Percentiles rank a stretch among this genome's conserved stretches.
phyloP scores from a whole-genome alignment of 2,888 invertebrate species.

The Dryomyza anilis region DNA sequence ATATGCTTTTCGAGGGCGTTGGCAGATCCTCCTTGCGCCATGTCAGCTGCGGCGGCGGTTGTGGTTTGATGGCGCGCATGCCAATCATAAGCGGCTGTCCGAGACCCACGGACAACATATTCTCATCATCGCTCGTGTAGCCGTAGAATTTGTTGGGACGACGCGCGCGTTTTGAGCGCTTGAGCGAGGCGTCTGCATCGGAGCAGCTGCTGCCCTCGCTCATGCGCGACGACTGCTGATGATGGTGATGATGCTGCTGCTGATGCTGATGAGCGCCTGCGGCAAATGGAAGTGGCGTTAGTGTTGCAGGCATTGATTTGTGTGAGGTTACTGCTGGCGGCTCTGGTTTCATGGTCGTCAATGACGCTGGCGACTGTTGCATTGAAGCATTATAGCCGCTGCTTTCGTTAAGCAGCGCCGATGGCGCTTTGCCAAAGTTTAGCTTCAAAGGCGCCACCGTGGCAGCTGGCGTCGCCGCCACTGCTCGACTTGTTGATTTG shows the following conservation, averaged over 20 bases:
- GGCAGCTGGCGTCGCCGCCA: neutral
- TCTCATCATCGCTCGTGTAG: slow-evolving; percentile 84
- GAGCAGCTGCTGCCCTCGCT: slow-evolving; percentile 62
- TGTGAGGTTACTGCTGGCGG: neutral
- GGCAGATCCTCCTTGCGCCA: slow-evolving; percentile 77
- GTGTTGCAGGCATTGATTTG: neutral
- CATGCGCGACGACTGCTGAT: slow-evolving; percentile 43
- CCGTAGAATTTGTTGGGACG: slow-evolving; percentile 88
- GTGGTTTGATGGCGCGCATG: slow-evolving; percentile 62
- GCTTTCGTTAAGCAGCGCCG: neutral
- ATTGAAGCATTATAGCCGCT: too few species aligned
- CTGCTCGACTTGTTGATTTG: slow-evolving; percentile 62
- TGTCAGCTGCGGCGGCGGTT: slow-evolving; percentile 70
- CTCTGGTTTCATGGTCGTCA: neutral
- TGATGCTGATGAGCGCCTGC: slow-evolving; percentile 11
- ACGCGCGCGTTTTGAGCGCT: slow-evolving; percentile 78
- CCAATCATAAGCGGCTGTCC: slow-evolving; percentile 54
- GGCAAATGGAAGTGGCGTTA: slow-evolving; percentile 16
- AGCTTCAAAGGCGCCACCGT: slow-evolving; percentile 12
- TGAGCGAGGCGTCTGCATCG: slow-evolving; percentile 66
- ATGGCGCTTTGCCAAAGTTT: slow-evolving; percentile 54
- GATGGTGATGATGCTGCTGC: slow-evolving; percentile 37
- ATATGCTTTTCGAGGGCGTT: slow-evolving; percentile 61
- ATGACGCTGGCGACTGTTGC: neutral
- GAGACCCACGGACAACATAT: slow-evolving; percentile 42